Evolutionary conservation across 2,113 vertebrate genomes (phyloP).

Genomic region (Psittacus erithacus): DNA sequence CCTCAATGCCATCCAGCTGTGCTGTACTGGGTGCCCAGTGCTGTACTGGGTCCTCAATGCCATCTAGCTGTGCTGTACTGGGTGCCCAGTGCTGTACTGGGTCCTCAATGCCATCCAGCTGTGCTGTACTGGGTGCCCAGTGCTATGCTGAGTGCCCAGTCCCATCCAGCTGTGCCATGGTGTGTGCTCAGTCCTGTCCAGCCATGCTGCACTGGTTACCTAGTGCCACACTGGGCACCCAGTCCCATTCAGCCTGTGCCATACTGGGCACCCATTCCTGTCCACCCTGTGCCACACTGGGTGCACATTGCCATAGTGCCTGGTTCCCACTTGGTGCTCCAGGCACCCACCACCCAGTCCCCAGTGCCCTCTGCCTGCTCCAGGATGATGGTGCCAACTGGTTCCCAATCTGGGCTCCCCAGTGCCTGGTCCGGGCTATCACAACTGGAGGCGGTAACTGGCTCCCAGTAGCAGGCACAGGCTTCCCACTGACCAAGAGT

Average conservation of each 20-base stretch:
- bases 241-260: neutral
- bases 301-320: neutral
- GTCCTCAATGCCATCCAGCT: neutral
- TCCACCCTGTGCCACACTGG: neutral
- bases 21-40: neutral
- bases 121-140: neutral
- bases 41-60: fast-evolving
- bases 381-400: neutral
- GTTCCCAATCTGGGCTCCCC: neutral
- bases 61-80: neutral
- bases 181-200: neutral
- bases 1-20: neutral
- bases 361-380: neutral
- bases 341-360: neutral
- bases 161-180: neutral
- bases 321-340: neutral
- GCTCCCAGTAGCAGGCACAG: neutral
- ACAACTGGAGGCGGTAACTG: neutral
- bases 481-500: neutral
- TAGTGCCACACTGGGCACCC: neutral
- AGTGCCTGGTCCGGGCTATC: neutral
- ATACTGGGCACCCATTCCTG: neutral
- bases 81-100: neutral
- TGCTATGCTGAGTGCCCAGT: neutral
- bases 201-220: neutral